Conservation (phyloP, 2,113 vertebrate species). For the Scalopus aquaticus region DNA sequence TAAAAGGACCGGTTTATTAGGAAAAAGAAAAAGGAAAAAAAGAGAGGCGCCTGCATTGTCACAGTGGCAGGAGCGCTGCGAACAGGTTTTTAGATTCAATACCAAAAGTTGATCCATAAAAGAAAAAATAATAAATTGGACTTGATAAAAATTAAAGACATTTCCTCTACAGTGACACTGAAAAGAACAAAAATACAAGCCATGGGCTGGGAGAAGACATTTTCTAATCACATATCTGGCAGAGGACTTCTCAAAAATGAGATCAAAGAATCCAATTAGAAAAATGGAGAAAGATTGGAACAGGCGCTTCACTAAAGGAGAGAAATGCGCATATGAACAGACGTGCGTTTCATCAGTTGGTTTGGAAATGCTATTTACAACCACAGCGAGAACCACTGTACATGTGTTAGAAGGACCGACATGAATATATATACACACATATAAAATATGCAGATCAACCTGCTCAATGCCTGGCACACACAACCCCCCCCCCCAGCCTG, state of each 20-base stretch:
- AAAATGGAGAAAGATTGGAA: background rate
- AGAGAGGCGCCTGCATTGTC: too few species aligned
- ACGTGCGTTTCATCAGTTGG: background rate
- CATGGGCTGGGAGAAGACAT: background rate
- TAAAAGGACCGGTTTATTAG: too few species aligned
- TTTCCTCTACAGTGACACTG: background rate
- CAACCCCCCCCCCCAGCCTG: too few species aligned
- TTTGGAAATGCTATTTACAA: background rate
- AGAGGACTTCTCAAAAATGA: background rate
- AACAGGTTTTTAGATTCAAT: background rate
- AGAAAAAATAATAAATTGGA: background rate
- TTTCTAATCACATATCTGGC: background rate
- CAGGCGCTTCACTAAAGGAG: background rate
- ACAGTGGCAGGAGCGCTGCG: too few species aligned
- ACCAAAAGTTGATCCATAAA: background rate
- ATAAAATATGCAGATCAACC: background rate
- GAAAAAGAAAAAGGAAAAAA: too few species aligned
- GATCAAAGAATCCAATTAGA: background rate
- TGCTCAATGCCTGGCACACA: background rate
- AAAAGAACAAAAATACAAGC: background rate
- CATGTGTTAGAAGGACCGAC: background rate
- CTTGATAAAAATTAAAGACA: background rate
- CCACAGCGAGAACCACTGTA: background rate
- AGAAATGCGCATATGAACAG: background rate
- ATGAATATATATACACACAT: background rate